These are phyloP conservation scores for Cyprinella venusta DNA, from an alignment of 2,797 vertebrate species.

Conservation along the genomic window DNA sequence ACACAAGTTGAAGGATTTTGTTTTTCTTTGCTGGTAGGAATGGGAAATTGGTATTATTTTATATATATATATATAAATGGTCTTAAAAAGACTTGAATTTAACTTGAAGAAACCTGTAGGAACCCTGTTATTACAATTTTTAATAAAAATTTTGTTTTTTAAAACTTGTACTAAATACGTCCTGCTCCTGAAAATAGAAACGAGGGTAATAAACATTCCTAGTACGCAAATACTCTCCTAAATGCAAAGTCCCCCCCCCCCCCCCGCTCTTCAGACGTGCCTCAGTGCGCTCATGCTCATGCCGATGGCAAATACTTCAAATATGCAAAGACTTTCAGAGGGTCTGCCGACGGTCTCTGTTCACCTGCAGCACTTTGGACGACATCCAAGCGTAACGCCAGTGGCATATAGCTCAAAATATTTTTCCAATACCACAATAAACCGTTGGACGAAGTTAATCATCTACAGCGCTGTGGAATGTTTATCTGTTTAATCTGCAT, in stretches of 20 bases:
- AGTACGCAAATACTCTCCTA: neutral
- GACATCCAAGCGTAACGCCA: neutral
- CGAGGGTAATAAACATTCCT: neutral
- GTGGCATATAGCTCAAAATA: neutral
- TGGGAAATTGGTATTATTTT: no score
- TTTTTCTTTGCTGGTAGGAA: no score
- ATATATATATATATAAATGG: no score
- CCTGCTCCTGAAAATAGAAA: no score
- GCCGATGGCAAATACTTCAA: neutral
- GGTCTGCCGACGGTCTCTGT: neutral
- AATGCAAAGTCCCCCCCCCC: constrained; percentile 2
- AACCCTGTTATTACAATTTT: no score
- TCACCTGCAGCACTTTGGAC: constrained; percentile 2
- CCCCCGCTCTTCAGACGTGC: neutral
- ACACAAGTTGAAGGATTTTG: no score
- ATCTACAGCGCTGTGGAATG: neutral
- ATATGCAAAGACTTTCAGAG: constrained; percentile 18
- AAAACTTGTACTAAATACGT: no score
- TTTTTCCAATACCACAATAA: neutral
- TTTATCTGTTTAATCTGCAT: neutral
- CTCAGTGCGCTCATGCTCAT: neutral
- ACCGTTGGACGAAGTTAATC: neutral
- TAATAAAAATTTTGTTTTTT: no score
- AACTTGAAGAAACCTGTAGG: no score
- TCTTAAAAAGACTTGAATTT: no score